These are phyloP conservation scores for Melanitta fusca DNA, from an alignment of 2,797 vertebrate genomes.

Conservation along the genomic window DNA sequence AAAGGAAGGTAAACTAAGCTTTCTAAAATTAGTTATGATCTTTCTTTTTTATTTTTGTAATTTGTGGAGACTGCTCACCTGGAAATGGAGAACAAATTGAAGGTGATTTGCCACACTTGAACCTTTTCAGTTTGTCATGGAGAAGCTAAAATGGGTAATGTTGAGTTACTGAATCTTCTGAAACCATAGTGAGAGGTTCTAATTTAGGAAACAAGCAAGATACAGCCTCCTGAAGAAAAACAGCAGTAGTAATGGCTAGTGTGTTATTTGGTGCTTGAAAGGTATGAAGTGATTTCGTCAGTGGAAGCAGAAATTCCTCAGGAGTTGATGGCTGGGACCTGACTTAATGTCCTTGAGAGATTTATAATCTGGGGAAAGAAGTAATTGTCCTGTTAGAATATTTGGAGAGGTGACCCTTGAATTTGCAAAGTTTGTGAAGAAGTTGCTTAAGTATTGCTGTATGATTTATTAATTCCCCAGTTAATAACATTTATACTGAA, in stretches of 20 bases:
- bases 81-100: background rate
- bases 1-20: background rate
- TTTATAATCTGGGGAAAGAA: background rate
- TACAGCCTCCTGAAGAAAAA: background rate
- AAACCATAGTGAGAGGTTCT: background rate
- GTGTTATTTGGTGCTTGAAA: background rate
- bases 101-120: background rate
- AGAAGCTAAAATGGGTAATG: background rate
- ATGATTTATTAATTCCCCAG: slow-evolving; percentile 47
- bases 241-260: background rate
- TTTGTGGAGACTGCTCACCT: background rate
- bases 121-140: background rate
- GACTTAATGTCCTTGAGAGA: background rate
- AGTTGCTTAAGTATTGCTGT: slow-evolving; percentile 31
- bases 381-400: background rate
- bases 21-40: background rate
- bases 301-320: background rate
- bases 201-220: background rate
- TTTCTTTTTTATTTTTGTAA: background rate
- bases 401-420: slow-evolving; percentile 8
- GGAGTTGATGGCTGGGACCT: background rate
- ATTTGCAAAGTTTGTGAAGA: slow-evolving; percentile 6
- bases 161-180: background rate
- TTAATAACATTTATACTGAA: slow-evolving; percentile 39
- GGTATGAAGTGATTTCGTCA: background rate